A percentile compares a stretch with the other conserved stretches of the same genome.
Evolutionary conservation across 2,113 vertebrate species (phyloP).

Genomic region (Pseudorasbora parva): DNA sequence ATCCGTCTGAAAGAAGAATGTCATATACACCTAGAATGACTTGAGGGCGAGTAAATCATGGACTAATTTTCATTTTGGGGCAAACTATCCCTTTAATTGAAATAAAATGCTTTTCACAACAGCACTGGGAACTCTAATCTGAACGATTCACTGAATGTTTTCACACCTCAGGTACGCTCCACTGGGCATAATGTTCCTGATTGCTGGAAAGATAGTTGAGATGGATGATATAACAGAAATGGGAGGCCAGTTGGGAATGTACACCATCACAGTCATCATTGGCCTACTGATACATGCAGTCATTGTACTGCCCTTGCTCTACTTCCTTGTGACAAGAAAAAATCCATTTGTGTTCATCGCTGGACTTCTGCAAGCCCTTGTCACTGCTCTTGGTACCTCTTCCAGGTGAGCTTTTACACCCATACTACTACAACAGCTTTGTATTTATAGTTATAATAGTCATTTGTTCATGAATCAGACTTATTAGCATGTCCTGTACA

Average conservation of each 20-base stretch:
- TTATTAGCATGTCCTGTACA: neutral
- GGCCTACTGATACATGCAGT: slow-evolving; percentile 89
- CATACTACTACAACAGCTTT: too few relatives aligned
- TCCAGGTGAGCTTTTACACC: slow-evolving; percentile 81
- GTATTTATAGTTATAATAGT: too few relatives aligned
- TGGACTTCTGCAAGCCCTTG: slow-evolving; percentile 92
- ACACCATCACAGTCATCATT: slow-evolving; percentile 90
- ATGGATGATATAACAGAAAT: slow-evolving; percentile 92
- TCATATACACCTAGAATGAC: too few relatives aligned
- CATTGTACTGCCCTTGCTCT: slow-evolving; percentile 88
- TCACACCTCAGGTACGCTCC: slow-evolving; percentile 87
- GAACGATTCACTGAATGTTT: too few relatives aligned
- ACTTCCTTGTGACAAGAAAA: slow-evolving; percentile 90
- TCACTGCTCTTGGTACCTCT: slow-evolving; percentile 95
- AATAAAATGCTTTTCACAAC: too few relatives aligned
- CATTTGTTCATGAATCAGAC: too few relatives aligned
- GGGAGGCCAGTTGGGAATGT: slow-evolving; percentile 96
- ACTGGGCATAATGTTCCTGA: slow-evolving; percentile 94
- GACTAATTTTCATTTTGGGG: too few relatives aligned
- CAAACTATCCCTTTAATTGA: too few relatives aligned
- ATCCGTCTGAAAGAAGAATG: too few relatives aligned
- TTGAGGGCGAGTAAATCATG: too few relatives aligned
- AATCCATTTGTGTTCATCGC: slow-evolving; percentile 92
- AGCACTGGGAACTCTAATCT: too few relatives aligned
- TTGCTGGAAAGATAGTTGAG: slow-evolving; percentile 97